Evolutionary conservation across 2,888 invertebrate species (phyloP).

Genomic region (Lasioglossum vierecki): DNA sequence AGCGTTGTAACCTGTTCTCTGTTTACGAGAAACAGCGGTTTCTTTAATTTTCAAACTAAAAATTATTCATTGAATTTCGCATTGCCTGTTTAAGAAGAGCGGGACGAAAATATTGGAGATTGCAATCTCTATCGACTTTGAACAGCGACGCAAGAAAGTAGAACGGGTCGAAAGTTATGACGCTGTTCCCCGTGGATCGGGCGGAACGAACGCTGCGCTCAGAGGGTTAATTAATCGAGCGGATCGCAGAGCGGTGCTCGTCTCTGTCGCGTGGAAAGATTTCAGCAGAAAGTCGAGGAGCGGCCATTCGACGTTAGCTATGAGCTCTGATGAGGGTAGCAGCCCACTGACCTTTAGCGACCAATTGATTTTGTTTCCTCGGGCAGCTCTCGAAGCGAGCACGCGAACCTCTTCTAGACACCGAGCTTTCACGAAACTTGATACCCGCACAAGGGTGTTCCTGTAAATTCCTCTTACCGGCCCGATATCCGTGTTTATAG

Average conservation of each 20-base stretch:
- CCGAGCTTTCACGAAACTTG: slow-evolving; percentile 20
- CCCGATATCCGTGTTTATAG: slow-evolving; percentile 47
- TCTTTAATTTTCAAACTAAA: background rate
- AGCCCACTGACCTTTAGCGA: slow-evolving; percentile 12
- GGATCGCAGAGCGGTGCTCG: background rate
- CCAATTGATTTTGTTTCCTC: slow-evolving; percentile 5
- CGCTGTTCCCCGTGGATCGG: background rate
- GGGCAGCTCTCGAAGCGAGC: background rate
- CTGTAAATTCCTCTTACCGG: slow-evolving; percentile 48
- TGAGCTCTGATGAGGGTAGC: background rate
- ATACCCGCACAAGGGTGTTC: slow-evolving; percentile 16
- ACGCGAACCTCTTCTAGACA: background rate
- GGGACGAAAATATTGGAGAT: no score
- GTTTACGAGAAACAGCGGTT: background rate
- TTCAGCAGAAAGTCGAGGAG: background rate
- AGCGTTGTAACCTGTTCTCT: background rate
- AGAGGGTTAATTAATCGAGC: slow-evolving; percentile 2
- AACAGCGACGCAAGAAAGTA: background rate
- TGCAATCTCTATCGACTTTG: no score
- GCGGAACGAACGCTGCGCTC: background rate
- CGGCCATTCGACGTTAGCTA: background rate
- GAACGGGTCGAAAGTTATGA: background rate
- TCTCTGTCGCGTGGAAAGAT: background rate
- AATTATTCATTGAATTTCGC: no score
- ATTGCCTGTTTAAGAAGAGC: no score